Evolutionary conservation across 2,797 vertebrate genomes (phyloP), one percentile per base, ranked within the genome.

Genomic region (Dromococcyx pavoninus): DNA sequence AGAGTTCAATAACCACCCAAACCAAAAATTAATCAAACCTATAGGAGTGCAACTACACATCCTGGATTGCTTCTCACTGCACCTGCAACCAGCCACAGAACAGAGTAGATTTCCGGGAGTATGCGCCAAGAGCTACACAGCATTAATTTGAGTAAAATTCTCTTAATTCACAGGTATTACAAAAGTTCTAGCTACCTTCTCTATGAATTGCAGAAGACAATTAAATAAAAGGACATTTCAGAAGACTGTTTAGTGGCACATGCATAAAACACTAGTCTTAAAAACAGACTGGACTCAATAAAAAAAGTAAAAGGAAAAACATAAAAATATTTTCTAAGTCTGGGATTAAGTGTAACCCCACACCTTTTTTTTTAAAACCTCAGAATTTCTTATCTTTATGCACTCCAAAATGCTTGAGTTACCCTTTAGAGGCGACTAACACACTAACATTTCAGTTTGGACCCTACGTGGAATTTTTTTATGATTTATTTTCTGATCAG

Each of bases 111-210:
- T 70, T 60, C 75, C n/a, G 21, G 18, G 16, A 74, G 41, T 4
- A 62, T 0, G 1, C 1, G 1, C 32, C 7, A 48, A 25, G 27
- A 79, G 24, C 28, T 66, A 37, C 2, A 7, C 13, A 57, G 24
- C 16, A 81, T 53, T 56, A 32, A 86, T 60, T 56, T n/a, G 74
- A 11, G 3, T 69, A 35, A 60, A 65, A 51, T 21, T 43, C 17
- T 9, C 87, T 54, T 22, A 67, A 32, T 67, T 66, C 24, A 75
- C 22, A 48, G 41, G 22, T 57, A 61, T 33, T 46, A 37, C 17
- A 51, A 3, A 24, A 89, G 27, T 30, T 62, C 35, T 41, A 64
- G 19, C 12, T 54, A 73, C 14, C 9, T 30, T 64, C 43, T 54
- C 14, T 21, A 24, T 9, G 17, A 75, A 57, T 1, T 53, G n/a